Percentiles rank a stretch among this genome's conserved stretches.
Conservation (phyloP, 2,797 vertebrate genomes). For the Varecia variegata region DNA sequence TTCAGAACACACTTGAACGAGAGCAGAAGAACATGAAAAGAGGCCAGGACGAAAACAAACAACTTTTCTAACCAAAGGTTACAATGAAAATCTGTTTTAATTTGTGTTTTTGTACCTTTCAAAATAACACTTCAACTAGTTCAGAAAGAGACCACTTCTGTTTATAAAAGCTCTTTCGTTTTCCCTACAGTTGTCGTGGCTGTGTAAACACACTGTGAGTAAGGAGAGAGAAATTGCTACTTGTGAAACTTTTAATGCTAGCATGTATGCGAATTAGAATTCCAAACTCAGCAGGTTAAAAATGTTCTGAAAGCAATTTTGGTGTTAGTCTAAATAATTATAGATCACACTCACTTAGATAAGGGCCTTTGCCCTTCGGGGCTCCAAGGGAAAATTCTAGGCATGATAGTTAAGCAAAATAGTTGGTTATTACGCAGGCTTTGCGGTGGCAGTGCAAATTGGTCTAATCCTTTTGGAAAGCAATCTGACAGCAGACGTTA, state of each 20-base stretch:
- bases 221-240: conserved; percentile 6
- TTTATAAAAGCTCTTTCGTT: conserved; percentile 23
- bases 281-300: conserved; percentile 71
- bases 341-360: conserved; percentile 64
- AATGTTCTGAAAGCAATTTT: conserved; percentile 73
- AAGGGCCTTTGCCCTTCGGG: conserved; percentile 62
- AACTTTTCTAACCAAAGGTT: conserved; percentile 14
- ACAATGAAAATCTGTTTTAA: conserved; percentile 43
- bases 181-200: background rate
- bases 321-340: conserved; percentile 79
- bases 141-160: conserved; percentile 36
- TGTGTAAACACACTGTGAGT: conserved; percentile 41
- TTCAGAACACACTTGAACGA: background rate
- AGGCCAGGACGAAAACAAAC: background rate
- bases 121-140: conserved; percentile 36
- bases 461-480: conserved; percentile 64
- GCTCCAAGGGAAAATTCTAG: conserved; percentile 60
- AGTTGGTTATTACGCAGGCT: conserved; percentile 61
- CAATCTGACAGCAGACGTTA: conserved; percentile 55
- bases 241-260: conserved; percentile 56
- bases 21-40: background rate
- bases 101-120: conserved; percentile 63
- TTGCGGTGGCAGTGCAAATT: conserved; percentile 53
- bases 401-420: conserved; percentile 70
- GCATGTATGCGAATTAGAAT: conserved; percentile 38